Evolutionary conservation across 2,113 vertebrate species (phyloP).

Genomic region (Picathartes gymnocephalus): DNA sequence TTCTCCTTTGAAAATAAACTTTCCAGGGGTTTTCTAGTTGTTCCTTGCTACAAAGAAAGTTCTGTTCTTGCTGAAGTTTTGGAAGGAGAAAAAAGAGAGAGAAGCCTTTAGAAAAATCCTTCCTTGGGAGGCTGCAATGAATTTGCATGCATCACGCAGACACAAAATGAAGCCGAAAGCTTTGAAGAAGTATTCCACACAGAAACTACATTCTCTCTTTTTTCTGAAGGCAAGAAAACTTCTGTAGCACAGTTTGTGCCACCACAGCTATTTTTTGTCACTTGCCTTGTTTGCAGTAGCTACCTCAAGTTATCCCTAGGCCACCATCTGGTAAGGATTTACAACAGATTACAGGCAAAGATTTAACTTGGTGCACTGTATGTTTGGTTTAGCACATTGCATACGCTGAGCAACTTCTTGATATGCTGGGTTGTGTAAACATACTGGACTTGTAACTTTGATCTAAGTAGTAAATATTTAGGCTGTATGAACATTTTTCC

Average conservation of each 20-base stretch:
- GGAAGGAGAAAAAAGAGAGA: not conserved
- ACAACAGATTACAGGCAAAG: conserved; percentile 29
- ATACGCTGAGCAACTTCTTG: not conserved
- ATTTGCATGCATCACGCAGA: not conserved
- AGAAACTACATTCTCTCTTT: not conserved
- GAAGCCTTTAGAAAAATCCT: conserved; percentile 19
- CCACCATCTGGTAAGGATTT: conserved; percentile 63
- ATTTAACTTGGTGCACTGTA: not conserved
- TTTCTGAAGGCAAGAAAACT: not conserved
- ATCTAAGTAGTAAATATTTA: not conserved
- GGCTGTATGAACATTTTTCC: not conserved
- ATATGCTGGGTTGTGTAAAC: not conserved
- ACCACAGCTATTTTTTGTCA: not conserved
- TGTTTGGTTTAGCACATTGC: not conserved
- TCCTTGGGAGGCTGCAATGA: not conserved
- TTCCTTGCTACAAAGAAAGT: conserved; percentile 20
- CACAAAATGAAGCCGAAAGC: not conserved
- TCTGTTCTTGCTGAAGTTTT: conserved; percentile 10
- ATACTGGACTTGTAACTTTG: not conserved
- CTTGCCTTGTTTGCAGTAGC: not conserved
- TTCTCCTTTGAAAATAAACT: conserved; percentile 41
- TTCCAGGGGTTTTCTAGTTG: not conserved
- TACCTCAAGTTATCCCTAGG: conserved; percentile 19
- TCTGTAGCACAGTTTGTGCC: not conserved
- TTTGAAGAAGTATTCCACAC: not conserved